Percentiles rank a stretch among this genome's conserved stretches.
Conservation (phyloP, 2,888 invertebrate genomes). For the Campopleginae sp. region DNA sequence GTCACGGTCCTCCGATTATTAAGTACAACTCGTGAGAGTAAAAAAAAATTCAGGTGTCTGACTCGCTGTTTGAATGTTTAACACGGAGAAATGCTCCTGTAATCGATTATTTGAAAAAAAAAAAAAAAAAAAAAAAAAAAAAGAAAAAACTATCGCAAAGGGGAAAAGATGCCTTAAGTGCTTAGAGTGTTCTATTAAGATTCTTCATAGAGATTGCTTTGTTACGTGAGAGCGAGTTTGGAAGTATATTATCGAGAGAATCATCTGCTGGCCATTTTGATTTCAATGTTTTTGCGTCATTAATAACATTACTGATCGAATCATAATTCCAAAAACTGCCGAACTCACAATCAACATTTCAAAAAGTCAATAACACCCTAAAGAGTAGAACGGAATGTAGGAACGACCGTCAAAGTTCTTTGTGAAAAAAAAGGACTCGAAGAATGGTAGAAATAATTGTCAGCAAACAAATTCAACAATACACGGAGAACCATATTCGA, state of each 20-base stretch:
- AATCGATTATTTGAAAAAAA: not conserved
- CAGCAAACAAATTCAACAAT: slow-evolving; percentile 15
- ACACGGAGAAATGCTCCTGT: not conserved
- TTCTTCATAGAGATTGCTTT: not conserved
- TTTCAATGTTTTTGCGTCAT: not conserved
- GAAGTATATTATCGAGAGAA: not conserved
- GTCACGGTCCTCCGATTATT: slow-evolving; percentile 47
- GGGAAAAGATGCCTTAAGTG: no score
- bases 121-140: slow-evolving; percentile 3
- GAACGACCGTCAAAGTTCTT: not conserved
- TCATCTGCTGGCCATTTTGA: not conserved
- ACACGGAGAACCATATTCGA: slow-evolving; percentile 18
- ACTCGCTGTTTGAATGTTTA: slow-evolving; percentile 13
- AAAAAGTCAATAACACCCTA: not conserved
- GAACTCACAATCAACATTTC: not conserved
- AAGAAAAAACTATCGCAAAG: no score
- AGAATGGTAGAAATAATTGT: not conserved
- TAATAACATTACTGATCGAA: not conserved
- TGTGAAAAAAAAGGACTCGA: not conserved
- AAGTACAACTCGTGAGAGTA: not conserved
- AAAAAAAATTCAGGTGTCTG: slow-evolving; percentile 29
- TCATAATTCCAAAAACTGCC: not conserved
- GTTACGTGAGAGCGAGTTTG: not conserved
- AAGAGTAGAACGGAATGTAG: not conserved
- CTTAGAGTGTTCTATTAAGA: no score